Percentiles rank a stretch among this genome's conserved stretches.
Evolutionary conservation across 2,113 vertebrate genomes (phyloP).

Genomic region (Leptobrachium ailaonicum): DNA sequence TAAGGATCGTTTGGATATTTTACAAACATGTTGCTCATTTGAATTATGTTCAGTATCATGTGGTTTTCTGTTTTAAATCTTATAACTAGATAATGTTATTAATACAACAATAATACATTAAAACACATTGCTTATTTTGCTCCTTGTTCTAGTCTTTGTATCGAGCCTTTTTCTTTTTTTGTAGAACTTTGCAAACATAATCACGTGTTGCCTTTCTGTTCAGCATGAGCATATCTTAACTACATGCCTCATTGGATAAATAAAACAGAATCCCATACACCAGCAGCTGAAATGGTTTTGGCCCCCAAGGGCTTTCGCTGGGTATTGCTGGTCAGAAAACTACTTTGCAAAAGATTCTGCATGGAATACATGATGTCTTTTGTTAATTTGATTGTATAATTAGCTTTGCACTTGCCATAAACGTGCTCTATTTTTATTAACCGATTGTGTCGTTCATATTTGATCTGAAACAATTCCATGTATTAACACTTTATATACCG

Average conservation of each 20-base stretch:
- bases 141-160: too few species aligned
- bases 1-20: too few species aligned
- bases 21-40: too few species aligned
- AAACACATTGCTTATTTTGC: too few species aligned
- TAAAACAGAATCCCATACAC: constrained; percentile 48
- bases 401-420: constrained; percentile 43
- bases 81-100: too few species aligned
- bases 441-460: constrained; percentile 25
- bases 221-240: constrained; percentile 27
- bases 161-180: constrained; percentile 1
- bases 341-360: constrained; percentile 43
- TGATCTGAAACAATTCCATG: constrained; percentile 25
- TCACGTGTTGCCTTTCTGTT: constrained; percentile 33
- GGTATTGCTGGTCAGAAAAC: constrained; percentile 47
- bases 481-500: constrained; percentile 20
- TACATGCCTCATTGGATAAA: constrained; percentile 58
- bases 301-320: constrained; percentile 29
- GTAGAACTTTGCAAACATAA: constrained; percentile 26
- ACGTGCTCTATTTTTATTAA: constrained; percentile 40
- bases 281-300: constrained; percentile 54
- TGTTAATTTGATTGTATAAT: constrained; percentile 42
- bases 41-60: too few species aligned
- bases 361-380: constrained; percentile 36
- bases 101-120: too few species aligned
- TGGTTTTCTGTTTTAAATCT: too few species aligned